These are phyloP conservation scores for Onychomys leucogaster DNA, from an alignment of 2,797 vertebrate species.

Conservation along the genomic window DNA sequence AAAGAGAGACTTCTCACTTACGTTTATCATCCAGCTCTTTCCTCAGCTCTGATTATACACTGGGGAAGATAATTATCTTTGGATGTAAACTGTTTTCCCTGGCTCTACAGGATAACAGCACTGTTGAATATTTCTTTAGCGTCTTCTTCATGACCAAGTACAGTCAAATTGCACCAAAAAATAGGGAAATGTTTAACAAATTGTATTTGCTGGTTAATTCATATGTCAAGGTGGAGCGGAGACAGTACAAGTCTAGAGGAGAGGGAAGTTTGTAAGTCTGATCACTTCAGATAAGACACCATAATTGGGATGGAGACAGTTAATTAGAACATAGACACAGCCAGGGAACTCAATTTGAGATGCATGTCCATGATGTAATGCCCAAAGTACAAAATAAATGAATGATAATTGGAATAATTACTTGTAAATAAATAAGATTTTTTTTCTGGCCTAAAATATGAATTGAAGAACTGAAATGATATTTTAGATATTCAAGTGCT, in stretches of 20 bases:
- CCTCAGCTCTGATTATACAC: conserved; percentile 50
- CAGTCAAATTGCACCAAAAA: conserved; percentile 5
- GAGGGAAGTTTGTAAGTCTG: neutral
- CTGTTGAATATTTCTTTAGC: neutral
- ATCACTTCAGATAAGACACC: neutral
- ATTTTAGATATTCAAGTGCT: neutral
- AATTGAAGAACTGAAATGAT: neutral
- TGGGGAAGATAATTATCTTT: conserved; percentile 48
- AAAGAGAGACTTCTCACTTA: conserved; percentile 29
- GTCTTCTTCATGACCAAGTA: neutral
- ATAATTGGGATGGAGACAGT: neutral
- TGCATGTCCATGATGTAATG: neutral
- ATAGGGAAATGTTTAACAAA: neutral
- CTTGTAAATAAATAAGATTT: neutral
- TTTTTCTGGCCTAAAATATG: neutral
- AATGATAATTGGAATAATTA: neutral
- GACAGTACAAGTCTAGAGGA: neutral
- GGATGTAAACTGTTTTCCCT: conserved; percentile 26
- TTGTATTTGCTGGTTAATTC: conserved; percentile 38
- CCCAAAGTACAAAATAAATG: conserved; percentile 34
- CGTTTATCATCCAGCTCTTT: conserved; percentile 4
- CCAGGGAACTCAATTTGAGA: conserved; percentile 18
- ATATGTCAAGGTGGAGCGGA: neutral
- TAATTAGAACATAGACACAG: conserved; percentile 31
- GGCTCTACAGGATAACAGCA: neutral